phyloP scores from a whole-genome alignment of 2,888 invertebrate species.

The Tachystola acroxantha region DNA sequence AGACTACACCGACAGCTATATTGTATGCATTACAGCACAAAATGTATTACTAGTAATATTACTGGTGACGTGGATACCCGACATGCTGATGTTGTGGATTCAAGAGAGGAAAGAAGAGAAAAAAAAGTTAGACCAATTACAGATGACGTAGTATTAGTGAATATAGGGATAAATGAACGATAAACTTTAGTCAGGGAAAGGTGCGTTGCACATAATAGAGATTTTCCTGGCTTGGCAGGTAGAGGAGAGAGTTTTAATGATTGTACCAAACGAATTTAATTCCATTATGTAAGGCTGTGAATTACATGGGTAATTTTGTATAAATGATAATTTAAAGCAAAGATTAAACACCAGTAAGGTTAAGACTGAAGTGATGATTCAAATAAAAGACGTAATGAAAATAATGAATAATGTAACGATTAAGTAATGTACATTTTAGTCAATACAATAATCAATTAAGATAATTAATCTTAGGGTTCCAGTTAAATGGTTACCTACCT shows the following conservation, averaged over 20 bases:
- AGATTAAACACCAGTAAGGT: constrained; percentile 1
- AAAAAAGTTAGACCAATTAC: constrained; percentile 31
- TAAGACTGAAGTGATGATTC: no score
- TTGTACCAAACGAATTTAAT: neutral
- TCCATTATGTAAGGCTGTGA: constrained; percentile 5
- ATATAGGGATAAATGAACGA: no score
- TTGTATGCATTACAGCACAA: constrained; percentile 80
- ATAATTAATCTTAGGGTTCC: neutral
- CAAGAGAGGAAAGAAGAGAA: constrained; percentile 43
- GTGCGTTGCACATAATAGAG: no score
- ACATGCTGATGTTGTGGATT: constrained; percentile 62
- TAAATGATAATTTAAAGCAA: constrained; percentile 3
- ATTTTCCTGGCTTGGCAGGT: no score
- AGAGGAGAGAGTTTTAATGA: no score
- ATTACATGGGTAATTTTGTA: constrained; percentile 1
- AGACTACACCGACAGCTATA: constrained; percentile 81
- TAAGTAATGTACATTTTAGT: no score
- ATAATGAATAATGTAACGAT: no score
- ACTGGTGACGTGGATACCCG: constrained; percentile 78
- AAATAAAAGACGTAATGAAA: no score
- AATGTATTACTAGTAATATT: constrained; percentile 75
- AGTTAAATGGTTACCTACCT: no score
- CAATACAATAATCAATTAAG: neutral
- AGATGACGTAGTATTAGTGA: constrained; percentile 25
- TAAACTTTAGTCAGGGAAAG: no score